Conservation (phyloP, 2,113 vertebrate species). For the Shinisaurus crocodilurus region DNA sequence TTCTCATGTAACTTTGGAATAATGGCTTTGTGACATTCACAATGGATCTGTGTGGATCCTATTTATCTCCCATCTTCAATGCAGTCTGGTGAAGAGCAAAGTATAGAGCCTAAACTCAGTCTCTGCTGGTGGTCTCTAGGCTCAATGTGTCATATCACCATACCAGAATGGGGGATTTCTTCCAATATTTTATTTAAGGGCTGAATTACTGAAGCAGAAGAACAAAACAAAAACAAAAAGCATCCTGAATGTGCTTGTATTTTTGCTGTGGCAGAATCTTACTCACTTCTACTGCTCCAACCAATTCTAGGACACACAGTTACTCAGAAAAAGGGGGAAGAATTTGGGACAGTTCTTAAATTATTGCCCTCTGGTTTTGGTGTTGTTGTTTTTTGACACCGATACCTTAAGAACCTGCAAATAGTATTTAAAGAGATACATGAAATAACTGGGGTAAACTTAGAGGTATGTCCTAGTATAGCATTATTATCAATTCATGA, state of each 20-base stretch:
- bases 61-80: too few relatives aligned
- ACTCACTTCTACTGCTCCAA: neutral
- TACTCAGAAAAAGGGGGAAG: neutral
- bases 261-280: neutral
- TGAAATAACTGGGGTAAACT: too few relatives aligned
- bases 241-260: neutral
- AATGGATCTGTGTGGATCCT: neutral
- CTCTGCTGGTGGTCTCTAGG: neutral
- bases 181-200: neutral
- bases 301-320: neutral
- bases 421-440: too few relatives aligned
- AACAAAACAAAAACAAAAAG: neutral
- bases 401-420: neutral
- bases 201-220: neutral
- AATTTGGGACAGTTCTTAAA: neutral
- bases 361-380: neutral
- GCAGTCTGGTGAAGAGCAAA: neutral
- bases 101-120: neutral
- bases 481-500: too few relatives aligned
- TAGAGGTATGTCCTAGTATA: too few relatives aligned
- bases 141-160: neutral
- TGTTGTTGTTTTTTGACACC: neutral
- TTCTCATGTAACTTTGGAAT: neutral
- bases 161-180: neutral
- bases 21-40: neutral